These are phyloP conservation scores for Cepaea nemoralis DNA, from an alignment of 1,140 invertebrate species.

Conservation along the genomic window DNA sequence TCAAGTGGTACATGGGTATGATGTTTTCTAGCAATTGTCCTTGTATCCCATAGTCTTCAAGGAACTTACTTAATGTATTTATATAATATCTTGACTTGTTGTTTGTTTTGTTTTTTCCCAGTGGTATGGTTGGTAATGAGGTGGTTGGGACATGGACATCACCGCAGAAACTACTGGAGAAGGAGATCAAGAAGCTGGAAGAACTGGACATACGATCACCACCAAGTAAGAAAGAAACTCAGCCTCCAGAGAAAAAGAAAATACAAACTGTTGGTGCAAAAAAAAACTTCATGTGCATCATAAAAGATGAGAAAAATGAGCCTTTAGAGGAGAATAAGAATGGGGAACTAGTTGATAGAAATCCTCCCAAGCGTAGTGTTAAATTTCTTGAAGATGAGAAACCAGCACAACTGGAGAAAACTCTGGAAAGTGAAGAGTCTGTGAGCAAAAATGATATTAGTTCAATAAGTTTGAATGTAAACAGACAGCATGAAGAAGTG, in stretches of 20 bases:
- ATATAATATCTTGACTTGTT: no score
- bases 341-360: not conserved
- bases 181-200: constrained; percentile 43
- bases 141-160: constrained; percentile 43
- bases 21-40: no score
- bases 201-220: constrained; percentile 35
- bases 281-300: not conserved
- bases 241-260: not conserved
- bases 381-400: not conserved
- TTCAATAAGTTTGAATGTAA: not conserved
- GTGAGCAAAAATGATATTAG: not conserved
- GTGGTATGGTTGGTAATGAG: constrained; percentile 47
- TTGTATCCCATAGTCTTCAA: no score
- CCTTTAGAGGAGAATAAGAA: not conserved
- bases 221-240: not conserved
- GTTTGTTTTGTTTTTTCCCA: constrained; percentile 43
- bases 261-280: not conserved
- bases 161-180: constrained; percentile 23
- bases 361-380: not conserved
- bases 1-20: no score
- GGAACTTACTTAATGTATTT: no score
- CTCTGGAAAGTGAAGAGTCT: not conserved
- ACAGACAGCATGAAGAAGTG: not conserved
- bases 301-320: not conserved
- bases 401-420: not conserved